phyloP scores from a whole-genome alignment of 2,888 invertebrate genomes.

The Xanthostigma xanthostigma region DNA sequence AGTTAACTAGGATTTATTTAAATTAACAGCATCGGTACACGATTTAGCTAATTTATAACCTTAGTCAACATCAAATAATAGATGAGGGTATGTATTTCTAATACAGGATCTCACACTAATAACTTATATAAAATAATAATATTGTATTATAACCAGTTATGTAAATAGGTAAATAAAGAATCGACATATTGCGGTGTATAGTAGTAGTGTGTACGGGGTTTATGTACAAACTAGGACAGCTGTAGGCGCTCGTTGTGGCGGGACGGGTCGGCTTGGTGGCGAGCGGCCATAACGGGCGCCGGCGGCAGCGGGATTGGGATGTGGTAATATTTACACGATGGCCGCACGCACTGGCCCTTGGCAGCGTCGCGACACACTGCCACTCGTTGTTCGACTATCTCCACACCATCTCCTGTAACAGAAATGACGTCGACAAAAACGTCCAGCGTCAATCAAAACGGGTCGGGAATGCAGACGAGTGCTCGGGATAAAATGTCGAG shows the following conservation, averaged over 20 bases:
- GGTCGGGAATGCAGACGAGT: not conserved
- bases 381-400: constrained; percentile 89
- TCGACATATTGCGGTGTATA: too few species aligned
- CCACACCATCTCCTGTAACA: constrained; percentile 79
- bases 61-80: too few species aligned
- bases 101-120: too few species aligned
- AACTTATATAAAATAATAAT: too few species aligned
- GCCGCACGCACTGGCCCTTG: constrained; percentile 83
- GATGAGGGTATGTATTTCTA: too few species aligned
- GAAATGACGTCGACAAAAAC: constrained; percentile 3
- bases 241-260: constrained; percentile 23
- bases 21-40: too few species aligned
- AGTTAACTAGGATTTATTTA: too few species aligned
- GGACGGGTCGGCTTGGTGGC: constrained; percentile 23
- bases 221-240: constrained; percentile 10
- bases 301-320: constrained; percentile 83
- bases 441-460: constrained; percentile 2
- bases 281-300: constrained; percentile 58
- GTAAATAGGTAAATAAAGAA: too few species aligned
- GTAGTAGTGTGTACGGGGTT: not conserved
- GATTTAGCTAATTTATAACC: too few species aligned
- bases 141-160: too few species aligned
- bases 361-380: constrained; percentile 93
- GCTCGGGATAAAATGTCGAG: too few species aligned
- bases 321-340: constrained; percentile 95